phyloP scores from a whole-genome alignment of 2,888 invertebrate species.

The Melieria crassipennis region DNA sequence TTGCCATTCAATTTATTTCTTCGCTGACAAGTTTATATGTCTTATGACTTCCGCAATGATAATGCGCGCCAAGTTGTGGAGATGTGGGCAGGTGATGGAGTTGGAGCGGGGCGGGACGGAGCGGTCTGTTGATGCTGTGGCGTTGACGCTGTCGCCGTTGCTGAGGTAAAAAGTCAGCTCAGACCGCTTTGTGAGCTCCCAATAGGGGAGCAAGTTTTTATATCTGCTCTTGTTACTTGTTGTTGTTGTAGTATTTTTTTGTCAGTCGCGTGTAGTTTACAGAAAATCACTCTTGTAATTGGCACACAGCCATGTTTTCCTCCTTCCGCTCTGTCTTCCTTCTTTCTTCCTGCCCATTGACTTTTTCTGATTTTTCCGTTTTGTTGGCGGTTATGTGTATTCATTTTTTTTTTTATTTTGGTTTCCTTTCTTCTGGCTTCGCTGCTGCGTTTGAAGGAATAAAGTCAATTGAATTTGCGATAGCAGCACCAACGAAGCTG shows the following conservation, averaged over 20 bases:
- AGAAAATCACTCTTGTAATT: slow-evolving; percentile 53
- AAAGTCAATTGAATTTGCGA: slow-evolving; percentile 25
- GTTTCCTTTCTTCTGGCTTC: slow-evolving; percentile 11
- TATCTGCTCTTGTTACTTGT: slow-evolving; percentile 4
- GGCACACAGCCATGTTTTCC: slow-evolving; percentile 43
- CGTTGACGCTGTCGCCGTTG: neutral
- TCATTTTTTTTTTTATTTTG: slow-evolving; percentile 4
- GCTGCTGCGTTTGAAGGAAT: slow-evolving; percentile 13
- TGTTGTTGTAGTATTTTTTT: slow-evolving; percentile 22
- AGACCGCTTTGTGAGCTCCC: neutral
- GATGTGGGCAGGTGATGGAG: neutral
- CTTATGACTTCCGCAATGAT: slow-evolving; percentile 55
- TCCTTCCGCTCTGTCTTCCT: slow-evolving; percentile 1
- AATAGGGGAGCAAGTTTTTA: neutral
- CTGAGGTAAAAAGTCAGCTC: neutral
- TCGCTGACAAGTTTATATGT: slow-evolving; percentile 47
- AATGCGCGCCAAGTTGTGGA: neutral
- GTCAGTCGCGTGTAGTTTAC: slow-evolving; percentile 32
- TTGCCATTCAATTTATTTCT: slow-evolving; percentile 39
- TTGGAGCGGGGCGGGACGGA: neutral
- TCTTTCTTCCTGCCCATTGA: slow-evolving; percentile 2
- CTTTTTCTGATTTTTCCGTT: slow-evolving; percentile 11
- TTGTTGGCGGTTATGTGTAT: slow-evolving; percentile 7
- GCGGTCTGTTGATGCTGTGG: neutral
- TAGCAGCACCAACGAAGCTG: slow-evolving; percentile 29